Evolutionary conservation across 2,797 vertebrate species (phyloP).

Genomic region (Aldrovandia affinis): DNA sequence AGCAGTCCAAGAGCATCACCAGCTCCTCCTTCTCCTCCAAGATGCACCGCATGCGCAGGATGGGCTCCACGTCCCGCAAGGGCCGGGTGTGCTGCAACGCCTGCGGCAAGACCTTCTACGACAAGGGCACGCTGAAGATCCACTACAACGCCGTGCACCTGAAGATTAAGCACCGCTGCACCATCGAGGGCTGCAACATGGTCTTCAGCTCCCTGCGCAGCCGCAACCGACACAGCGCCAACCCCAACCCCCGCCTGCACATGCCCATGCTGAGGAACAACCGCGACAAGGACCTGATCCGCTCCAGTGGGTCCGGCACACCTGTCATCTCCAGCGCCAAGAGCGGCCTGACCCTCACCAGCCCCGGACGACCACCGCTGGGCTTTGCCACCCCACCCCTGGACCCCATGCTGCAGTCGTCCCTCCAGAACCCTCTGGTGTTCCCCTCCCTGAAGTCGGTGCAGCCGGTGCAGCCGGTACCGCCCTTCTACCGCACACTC

Average conservation of each 20-base stretch:
- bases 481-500: slow-evolving; percentile 96
- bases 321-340: slow-evolving; percentile 97
- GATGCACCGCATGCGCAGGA: slow-evolving; percentile 82
- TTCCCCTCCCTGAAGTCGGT: slow-evolving; percentile 97
- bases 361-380: slow-evolving; percentile 91
- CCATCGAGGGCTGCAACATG: slow-evolving; percentile 89
- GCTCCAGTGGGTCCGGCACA: slow-evolving; percentile 85
- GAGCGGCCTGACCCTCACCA: slow-evolving; percentile 87
- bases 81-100: slow-evolving; percentile 84
- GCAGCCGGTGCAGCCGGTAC: slow-evolving; percentile 89
- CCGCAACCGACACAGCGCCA: slow-evolving; percentile 92
- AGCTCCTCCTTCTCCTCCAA: slow-evolving; percentile 66
- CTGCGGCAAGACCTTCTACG: slow-evolving; percentile 82
- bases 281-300: slow-evolving; percentile 96
- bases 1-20: slow-evolving; percentile 71
- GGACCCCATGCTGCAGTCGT: slow-evolving; percentile 90
- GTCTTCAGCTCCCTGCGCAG: slow-evolving; percentile 93
- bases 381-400: slow-evolving; percentile 94
- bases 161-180: slow-evolving; percentile 95
- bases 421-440: slow-evolving; percentile 90
- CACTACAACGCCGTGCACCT: slow-evolving; percentile 96
- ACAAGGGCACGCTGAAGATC: slow-evolving; percentile 93
- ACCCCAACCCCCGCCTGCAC: slow-evolving; percentile 93
- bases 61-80: slow-evolving; percentile 80
- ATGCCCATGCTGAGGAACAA: slow-evolving; percentile 92